Evolutionary conservation across 1,140 invertebrate genomes (phyloP), one percentile per base, ranked within the genome.

Genomic region (Cardiocondyla obscurior): DNA sequence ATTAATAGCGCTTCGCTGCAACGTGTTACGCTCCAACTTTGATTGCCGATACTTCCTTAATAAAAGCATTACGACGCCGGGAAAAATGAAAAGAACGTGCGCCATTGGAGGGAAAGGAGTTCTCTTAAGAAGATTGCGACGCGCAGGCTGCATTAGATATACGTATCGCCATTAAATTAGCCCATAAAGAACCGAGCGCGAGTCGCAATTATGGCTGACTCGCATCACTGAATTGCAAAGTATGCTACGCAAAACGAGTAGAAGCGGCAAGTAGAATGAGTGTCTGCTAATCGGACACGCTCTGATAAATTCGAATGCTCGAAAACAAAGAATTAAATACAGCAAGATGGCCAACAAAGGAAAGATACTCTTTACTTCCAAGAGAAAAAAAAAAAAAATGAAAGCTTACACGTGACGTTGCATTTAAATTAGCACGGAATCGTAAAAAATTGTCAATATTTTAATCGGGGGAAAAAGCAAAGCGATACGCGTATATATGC

Each of bases 181-280:
- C 22, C 30, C 53, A 12, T n/a, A 39, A n/a, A 39, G 16, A 72
- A 28, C 79, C 72, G 33, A 60, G 86, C 60, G 64, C 53, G 69
- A 86, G 72, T 74, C 74, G 67, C 57, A 86, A 87, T 87, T 86
- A 86, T n/a, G n/a, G 33, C n/a, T 36, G 51, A 72, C 51, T 53
- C 28, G 42, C 51, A 30, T 77, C 64, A 49, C 70, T 57, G 58
- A 22, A 30, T 42, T 19, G 25, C 10, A 46, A 69, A 74, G 77
- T 73, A 10, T 7, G 25, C 22, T 10, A 10, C 1, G 36, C 12
- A 46, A 25, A 19, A 49, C 19, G 2, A 25, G 28, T 62, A 62
- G 6, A 42, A 39, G 33, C n/a, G 33, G 0, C 28, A 64, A 44
- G 79, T 22, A 33, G 30, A 19, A n/a, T n/a, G 14, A 19, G 14